A percentile compares a stretch with the other conserved stretches of the same genome.
Conservation (phyloP, 2,888 invertebrate genomes). For the Harpagoxenus sublaevis region DNA sequence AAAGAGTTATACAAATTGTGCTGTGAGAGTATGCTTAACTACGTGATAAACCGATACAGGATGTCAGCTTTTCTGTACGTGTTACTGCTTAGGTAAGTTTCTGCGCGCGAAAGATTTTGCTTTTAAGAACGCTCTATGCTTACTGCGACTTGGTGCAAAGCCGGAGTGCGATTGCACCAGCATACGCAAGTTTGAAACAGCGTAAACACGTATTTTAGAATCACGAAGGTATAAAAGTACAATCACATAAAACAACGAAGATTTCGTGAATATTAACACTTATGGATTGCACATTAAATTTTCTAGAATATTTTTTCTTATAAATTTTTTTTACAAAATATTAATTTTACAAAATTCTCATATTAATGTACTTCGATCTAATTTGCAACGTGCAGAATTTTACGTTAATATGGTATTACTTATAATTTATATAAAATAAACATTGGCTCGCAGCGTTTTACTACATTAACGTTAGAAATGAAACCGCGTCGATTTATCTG, state of each 20-base stretch:
- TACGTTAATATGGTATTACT: not conserved
- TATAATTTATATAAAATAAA: not conserved
- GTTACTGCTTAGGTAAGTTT: conserved; percentile 41
- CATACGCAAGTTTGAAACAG: conserved; percentile 12
- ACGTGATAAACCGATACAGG: conserved; percentile 8
- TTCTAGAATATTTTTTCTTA: not conserved
- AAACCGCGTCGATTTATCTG: conserved; percentile 68
- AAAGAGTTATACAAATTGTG: conserved; percentile 8
- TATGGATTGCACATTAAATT: not conserved
- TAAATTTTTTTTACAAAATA: not conserved
- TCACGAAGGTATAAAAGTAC: not conserved
- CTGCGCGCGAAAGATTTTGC: not conserved
- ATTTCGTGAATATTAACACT: not conserved
- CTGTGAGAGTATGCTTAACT: conserved; percentile 6
- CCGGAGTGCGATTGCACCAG: conserved; percentile 8
- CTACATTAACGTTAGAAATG: conserved; percentile 15
- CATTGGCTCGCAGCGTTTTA: not conserved
- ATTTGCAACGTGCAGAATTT: not conserved
- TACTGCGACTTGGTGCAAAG: not conserved
- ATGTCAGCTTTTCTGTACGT: conserved; percentile 24
- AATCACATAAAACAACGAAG: not conserved
- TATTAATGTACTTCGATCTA: not conserved
- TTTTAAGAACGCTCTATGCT: not conserved
- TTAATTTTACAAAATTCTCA: not conserved
- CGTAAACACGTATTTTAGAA: not conserved